phyloP scores from a whole-genome alignment of 2,113 vertebrate species.

The Megaleporinus macrocephalus region DNA sequence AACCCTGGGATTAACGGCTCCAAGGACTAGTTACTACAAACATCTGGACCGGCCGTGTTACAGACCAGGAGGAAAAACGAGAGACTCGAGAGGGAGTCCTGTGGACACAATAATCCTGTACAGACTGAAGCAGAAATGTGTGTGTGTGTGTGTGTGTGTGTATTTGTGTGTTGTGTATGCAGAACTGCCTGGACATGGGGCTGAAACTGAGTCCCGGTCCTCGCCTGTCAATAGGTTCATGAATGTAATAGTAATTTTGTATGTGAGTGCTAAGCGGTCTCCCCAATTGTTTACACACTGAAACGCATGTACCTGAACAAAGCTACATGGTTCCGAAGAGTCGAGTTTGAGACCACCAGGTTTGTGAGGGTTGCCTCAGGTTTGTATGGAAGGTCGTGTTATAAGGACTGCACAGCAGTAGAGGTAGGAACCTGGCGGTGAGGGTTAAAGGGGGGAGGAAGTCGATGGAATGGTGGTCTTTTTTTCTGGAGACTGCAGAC shows the following conservation, averaged over 20 bases:
- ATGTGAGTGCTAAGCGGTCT: background rate
- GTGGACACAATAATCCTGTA: background rate
- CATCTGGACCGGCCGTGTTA: background rate
- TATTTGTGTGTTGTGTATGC: background rate
- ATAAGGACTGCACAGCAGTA: background rate
- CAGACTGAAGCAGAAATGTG: background rate
- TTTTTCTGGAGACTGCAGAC: background rate
- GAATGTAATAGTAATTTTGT: background rate
- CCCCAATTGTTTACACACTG: constrained; percentile 14
- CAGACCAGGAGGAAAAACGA: background rate
- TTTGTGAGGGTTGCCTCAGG: background rate
- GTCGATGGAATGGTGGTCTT: background rate
- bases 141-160: constrained; percentile 3
- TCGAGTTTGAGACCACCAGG: background rate
- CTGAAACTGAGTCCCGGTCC: background rate
- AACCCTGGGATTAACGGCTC: background rate
- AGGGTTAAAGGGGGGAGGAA: background rate
- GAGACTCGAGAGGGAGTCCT: background rate
- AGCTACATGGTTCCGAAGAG: background rate
- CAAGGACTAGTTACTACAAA: background rate
- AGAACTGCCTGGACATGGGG: background rate
- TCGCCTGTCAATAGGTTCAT: background rate
- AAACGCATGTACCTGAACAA: background rate
- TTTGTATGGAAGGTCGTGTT: background rate
- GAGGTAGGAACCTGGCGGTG: too few relatives aligned